A percentile compares a stretch with the other conserved stretches of the same genome.
Evolutionary conservation across 1,140 invertebrate genomes (phyloP).

Genomic region (Magallana angulata): DNA sequence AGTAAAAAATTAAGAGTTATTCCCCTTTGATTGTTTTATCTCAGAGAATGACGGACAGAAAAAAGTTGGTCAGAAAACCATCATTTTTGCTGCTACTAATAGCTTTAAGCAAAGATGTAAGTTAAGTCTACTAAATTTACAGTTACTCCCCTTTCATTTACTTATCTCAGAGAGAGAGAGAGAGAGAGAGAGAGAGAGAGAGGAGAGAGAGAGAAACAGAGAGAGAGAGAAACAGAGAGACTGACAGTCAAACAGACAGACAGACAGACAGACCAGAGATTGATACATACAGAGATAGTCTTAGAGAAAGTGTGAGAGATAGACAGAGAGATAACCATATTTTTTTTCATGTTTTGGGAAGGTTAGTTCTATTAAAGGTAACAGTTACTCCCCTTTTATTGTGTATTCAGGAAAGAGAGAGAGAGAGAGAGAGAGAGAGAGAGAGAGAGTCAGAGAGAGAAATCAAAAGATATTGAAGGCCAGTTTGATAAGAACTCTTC

Average conservation of each 20-base stretch:
- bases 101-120: too few species aligned
- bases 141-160: conserved; percentile 4
- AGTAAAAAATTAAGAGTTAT: conserved; percentile 42
- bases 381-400: not conserved
- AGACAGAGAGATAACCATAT: too few species aligned
- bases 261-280: too few species aligned
- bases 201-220: too few species aligned
- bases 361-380: too few species aligned
- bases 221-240: not conserved
- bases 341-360: too few species aligned
- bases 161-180: not conserved
- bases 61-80: not conserved
- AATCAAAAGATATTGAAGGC: not conserved
- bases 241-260: too few species aligned
- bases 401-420: not conserved
- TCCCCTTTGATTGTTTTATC: not conserved
- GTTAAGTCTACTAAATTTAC: too few species aligned
- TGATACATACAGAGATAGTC: too few species aligned
- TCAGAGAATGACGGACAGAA: not conserved
- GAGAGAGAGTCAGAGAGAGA: not conserved
- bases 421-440: not conserved
- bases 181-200: not conserved
- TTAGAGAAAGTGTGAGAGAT: too few species aligned
- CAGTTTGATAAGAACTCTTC: not conserved
- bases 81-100: too few species aligned